These are phyloP conservation scores for Platycheirus albimanus DNA, from an alignment of 2,888 invertebrate genomes.

Conservation along the genomic window DNA sequence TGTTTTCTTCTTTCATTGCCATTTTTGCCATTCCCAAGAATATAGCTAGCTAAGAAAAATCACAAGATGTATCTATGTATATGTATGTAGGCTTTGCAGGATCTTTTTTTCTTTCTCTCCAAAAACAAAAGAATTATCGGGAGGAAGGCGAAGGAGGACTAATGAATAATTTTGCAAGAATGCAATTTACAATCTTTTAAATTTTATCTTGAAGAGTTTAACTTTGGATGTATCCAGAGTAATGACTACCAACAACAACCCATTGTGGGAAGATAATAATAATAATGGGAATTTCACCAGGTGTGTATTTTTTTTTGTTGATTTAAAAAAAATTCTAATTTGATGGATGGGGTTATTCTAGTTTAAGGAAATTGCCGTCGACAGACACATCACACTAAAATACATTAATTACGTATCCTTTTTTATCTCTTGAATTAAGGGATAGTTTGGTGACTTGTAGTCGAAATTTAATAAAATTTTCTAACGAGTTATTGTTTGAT, in stretches of 20 bases:
- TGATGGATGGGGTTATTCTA: no score
- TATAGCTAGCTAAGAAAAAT: background rate
- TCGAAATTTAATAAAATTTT: no score
- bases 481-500: no score
- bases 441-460: no score
- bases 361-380: no score
- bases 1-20: conserved; percentile 35
- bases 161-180: conserved; percentile 70
- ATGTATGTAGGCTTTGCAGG: conserved; percentile 31
- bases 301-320: background rate
- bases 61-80: no score
- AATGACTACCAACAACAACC: conserved; percentile 41
- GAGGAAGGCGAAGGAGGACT: conserved; percentile 5
- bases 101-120: conserved; percentile 8
- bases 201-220: conserved; percentile 60
- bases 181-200: conserved; percentile 68
- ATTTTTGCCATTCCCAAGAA: conserved; percentile 29
- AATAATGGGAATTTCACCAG: conserved; percentile 13
- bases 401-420: no score
- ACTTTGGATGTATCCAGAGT: conserved; percentile 30
- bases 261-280: background rate
- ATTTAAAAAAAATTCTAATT: no score
- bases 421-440: no score
- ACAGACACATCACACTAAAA: no score
- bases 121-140: conserved; percentile 24